Evolutionary conservation across 2,113 vertebrate genomes (phyloP).

Genomic region (Accipiter cooperii): DNA sequence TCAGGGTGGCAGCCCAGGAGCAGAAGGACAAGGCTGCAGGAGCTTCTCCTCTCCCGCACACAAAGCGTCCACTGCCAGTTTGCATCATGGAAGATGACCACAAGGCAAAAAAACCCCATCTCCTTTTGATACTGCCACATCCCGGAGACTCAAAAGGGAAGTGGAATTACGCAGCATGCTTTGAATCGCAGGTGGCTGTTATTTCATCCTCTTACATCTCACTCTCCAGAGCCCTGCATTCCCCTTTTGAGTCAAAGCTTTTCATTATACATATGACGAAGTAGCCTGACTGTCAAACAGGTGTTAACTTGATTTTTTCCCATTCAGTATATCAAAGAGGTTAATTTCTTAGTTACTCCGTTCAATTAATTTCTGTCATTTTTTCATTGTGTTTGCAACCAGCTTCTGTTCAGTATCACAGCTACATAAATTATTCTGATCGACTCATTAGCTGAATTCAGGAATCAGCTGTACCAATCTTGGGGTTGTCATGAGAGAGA

Average conservation of each 20-base stretch:
- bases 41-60: background rate
- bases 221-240: background rate
- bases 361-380: constrained; percentile 2
- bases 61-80: too few relatives aligned
- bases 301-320: background rate
- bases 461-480: background rate
- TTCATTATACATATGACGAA: background rate
- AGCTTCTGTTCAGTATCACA: background rate
- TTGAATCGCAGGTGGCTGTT: background rate
- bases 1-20: background rate
- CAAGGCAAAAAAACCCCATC: background rate
- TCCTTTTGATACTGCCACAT: background rate
- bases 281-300: background rate
- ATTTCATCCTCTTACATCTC: background rate
- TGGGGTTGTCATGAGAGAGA: background rate
- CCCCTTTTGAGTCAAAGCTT: background rate
- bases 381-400: background rate
- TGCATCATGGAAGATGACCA: background rate
- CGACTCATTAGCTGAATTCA: background rate
- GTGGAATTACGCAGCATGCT: background rate
- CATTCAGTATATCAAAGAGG: background rate
- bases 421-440: background rate
- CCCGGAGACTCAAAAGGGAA: background rate
- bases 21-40: background rate
- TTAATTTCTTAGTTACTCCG: background rate